These are phyloP conservation scores for Drosophila ustulata DNA, from an alignment of 2,888 invertebrate genomes.

Conservation along the genomic window DNA sequence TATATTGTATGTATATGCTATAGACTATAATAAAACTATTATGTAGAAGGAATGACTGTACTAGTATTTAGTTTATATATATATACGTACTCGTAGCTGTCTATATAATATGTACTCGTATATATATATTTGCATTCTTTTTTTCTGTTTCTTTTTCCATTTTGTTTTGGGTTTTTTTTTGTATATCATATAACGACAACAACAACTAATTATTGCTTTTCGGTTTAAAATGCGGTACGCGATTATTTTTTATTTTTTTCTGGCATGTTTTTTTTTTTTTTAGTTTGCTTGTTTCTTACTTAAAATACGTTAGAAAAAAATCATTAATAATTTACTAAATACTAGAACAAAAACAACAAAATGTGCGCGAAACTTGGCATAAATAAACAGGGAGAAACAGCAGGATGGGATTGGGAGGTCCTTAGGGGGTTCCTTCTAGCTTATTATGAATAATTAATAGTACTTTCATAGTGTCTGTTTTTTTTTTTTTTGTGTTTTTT, in stretches of 20 bases:
- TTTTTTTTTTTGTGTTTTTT: conserved; percentile 20
- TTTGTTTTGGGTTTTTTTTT: conserved; percentile 34
- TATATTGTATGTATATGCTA: conserved; percentile 51
- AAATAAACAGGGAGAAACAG: conserved; percentile 59
- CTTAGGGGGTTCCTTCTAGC: conserved; percentile 38
- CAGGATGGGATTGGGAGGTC: conserved; percentile 31
- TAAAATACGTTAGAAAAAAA: conserved; percentile 62
- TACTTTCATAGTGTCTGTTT: conserved; percentile 42
- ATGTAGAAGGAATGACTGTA: conserved; percentile 75
- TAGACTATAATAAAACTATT: conserved; percentile 53
- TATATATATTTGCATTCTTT: conserved; percentile 56
- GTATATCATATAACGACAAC: conserved; percentile 76
- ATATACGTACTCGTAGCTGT: conserved; percentile 60
- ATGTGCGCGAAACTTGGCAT: conserved; percentile 62
- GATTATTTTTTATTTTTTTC: conserved; percentile 42
- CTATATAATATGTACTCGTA: conserved; percentile 38
- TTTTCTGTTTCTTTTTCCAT: conserved; percentile 15
- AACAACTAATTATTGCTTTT: conserved; percentile 81
- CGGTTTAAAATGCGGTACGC: conserved; percentile 73
- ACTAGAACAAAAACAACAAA: conserved; percentile 80
- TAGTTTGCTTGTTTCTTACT: conserved; percentile 46
- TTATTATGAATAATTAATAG: conserved; percentile 74
- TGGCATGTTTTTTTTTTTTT: conserved; percentile 8
- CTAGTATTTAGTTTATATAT: conserved; percentile 50
- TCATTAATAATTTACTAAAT: conserved; percentile 79